Evolutionary conservation across 2,797 vertebrate species (phyloP).

Genomic region (Meda fulgida): DNA sequence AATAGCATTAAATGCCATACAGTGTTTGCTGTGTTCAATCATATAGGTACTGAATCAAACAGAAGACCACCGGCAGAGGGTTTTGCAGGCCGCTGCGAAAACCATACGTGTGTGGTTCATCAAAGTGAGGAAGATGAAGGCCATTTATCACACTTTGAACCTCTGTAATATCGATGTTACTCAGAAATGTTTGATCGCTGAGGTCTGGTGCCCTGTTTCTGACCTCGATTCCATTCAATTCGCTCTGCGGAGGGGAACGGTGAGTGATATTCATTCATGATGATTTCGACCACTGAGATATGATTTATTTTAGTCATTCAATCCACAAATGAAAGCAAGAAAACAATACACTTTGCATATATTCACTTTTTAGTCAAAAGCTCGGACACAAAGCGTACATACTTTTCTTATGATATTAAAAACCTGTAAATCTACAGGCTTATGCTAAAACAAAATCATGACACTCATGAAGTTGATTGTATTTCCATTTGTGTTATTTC

Average conservation of each 20-base stretch:
- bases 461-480: neutral
- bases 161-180: conserved; percentile 92
- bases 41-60: conserved; percentile 95
- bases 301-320: conserved; percentile 11
- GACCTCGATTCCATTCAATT: conserved; percentile 93
- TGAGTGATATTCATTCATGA: conserved; percentile 67
- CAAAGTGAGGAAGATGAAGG: conserved; percentile 85
- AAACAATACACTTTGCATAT: neutral
- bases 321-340: neutral
- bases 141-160: conserved; percentile 90
- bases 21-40: conserved; percentile 25
- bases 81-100: conserved; percentile 96
- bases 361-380: neutral
- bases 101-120: conserved; percentile 90
- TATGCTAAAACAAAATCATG: neutral
- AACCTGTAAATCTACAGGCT: neutral
- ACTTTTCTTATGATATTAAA: too few relatives aligned
- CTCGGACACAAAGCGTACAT: too few relatives aligned
- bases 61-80: conserved; percentile 96
- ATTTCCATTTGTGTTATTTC: neutral
- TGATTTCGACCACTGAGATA: neutral
- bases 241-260: conserved; percentile 88
- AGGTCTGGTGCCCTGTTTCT: conserved; percentile 90
- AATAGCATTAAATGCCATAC: neutral
- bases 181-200: conserved; percentile 91